Conservation (phyloP, 2,797 vertebrate species). For the Lepus townsendii region DNA sequence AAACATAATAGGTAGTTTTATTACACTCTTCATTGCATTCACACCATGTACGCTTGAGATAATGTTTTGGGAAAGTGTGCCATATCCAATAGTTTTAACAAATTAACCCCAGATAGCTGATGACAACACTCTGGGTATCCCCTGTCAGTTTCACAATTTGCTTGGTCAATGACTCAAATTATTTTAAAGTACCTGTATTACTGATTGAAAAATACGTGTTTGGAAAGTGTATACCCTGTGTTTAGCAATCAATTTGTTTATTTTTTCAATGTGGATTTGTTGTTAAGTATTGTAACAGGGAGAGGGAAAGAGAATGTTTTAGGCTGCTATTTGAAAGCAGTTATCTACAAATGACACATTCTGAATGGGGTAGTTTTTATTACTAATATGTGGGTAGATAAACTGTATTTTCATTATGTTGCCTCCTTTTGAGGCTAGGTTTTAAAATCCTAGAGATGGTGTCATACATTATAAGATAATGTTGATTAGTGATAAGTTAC, state of each 20-base stretch:
- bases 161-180: not conserved
- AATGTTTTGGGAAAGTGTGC: not conserved
- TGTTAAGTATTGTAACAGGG: slow-evolving; percentile 23
- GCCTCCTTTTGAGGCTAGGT: not conserved
- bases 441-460: not conserved
- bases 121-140: not conserved
- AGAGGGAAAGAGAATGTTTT: not conserved
- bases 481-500: not conserved
- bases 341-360: slow-evolving; percentile 44
- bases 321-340: slow-evolving; percentile 28
- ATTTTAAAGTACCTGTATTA: slow-evolving; percentile 31
- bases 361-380: not conserved
- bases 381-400: slow-evolving; percentile 18
- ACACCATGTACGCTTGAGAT: not conserved
- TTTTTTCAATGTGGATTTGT: slow-evolving; percentile 17
- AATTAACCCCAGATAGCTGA: not conserved
- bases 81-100: not conserved
- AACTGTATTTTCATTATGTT: not conserved
- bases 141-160: not conserved
- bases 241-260: not conserved
- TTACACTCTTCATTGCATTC: not conserved
- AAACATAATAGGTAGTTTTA: slow-evolving; percentile 26
- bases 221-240: slow-evolving; percentile 4
- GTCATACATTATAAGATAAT: not conserved
- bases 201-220: slow-evolving; percentile 4